Conservation (phyloP, 1,140 invertebrate genomes). For the Nephila pilipes region DNA sequence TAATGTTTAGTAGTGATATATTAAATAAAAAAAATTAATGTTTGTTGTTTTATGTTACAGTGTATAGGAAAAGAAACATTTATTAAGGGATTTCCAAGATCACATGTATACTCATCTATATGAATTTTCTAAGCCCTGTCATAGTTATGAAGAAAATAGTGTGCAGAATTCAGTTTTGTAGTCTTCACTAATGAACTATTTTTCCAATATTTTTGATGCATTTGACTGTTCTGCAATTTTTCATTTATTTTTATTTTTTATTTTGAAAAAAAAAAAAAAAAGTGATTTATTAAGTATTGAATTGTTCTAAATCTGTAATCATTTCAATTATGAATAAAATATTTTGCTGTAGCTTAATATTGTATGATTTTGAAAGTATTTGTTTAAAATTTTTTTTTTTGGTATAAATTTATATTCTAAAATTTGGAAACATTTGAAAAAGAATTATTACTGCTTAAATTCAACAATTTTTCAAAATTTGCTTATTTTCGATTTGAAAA, state of each 20-base stretch:
- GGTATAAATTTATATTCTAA: too few species aligned
- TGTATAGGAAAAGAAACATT: background rate
- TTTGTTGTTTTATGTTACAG: background rate
- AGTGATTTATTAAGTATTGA: background rate
- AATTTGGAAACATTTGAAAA: too few species aligned
- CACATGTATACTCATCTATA: background rate
- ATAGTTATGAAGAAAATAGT: conserved; percentile 13
- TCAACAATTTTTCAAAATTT: too few species aligned
- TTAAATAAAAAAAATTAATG: background rate
- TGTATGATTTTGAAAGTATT: background rate
- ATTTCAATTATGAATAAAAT: background rate
- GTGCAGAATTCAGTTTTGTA: background rate
- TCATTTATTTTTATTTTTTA: background rate
- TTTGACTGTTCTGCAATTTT: background rate
- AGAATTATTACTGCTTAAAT: too few species aligned
- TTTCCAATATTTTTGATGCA: background rate
- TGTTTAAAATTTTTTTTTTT: background rate
- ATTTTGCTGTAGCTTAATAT: background rate
- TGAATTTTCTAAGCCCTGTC: background rate
- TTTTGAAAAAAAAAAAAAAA: background rate
- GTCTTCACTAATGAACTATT: background rate
- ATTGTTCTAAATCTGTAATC: background rate
- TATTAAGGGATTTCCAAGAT: background rate
- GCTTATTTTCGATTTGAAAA: too few species aligned
- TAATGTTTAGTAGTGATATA: too few species aligned